Conservation (phyloP, 92 coral and sea anemone genomes). For the Parazoanthus darwini region DNA sequence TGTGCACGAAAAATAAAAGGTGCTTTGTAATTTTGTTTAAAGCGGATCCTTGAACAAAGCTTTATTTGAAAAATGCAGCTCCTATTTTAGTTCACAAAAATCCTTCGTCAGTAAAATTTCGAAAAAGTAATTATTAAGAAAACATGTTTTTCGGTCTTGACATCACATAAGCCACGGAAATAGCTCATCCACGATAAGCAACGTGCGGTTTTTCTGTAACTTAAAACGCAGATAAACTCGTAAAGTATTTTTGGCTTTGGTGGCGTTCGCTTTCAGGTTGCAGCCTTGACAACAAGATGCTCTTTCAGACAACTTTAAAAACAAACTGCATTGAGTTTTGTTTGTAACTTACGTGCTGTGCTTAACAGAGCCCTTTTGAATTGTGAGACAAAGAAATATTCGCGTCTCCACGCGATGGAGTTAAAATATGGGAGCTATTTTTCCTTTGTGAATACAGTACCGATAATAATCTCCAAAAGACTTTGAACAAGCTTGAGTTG, state of each 20-base stretch:
- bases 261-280: background rate
- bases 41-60: background rate
- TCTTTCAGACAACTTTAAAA: background rate
- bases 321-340: background rate
- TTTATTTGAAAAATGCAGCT: background rate
- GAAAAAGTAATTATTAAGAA: background rate
- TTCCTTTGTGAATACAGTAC: background rate
- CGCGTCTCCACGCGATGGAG: slow-evolving; percentile 4
- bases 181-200: background rate
- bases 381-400: background rate
- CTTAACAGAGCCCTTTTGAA: background rate
- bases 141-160: background rate
- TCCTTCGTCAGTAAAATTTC: background rate
- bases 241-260: background rate
- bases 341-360: background rate
- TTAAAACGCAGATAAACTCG: background rate
- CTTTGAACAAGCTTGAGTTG: background rate
- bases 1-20: background rate
- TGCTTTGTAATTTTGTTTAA: no score
- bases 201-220: slow-evolving; percentile 1
- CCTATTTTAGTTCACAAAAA: no score
- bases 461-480: background rate
- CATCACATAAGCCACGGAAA: background rate
- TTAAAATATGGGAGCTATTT: background rate
- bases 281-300: background rate